Conservation (phyloP, 2,113 vertebrate species). For the Carollia perspicillata region DNA sequence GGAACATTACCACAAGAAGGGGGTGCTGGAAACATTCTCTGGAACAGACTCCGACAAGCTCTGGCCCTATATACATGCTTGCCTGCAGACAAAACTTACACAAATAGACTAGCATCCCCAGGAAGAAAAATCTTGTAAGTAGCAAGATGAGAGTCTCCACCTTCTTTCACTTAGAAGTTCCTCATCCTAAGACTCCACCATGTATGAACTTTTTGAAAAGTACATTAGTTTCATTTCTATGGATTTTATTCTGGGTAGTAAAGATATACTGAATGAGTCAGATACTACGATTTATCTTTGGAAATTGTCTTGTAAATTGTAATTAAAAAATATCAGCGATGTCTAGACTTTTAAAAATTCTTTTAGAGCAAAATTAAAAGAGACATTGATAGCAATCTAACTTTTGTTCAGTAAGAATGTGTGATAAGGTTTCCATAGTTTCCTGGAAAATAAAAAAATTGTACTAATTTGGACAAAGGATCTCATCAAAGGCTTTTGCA, state of each 20-base stretch:
- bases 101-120: slow-evolving; percentile 61
- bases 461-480: background rate
- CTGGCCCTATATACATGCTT: slow-evolving; percentile 86
- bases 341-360: background rate
- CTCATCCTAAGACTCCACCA: background rate
- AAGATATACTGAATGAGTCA: background rate
- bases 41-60: slow-evolving; percentile 93
- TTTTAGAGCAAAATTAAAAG: slow-evolving; percentile 20
- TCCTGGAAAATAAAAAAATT: background rate
- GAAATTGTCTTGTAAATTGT: background rate
- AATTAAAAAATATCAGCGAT: background rate
- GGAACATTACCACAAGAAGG: slow-evolving; percentile 89
- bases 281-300: background rate
- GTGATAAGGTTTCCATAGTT: background rate
- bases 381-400: background rate
- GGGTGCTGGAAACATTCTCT: slow-evolving; percentile 86
- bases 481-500: background rate
- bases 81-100: slow-evolving; percentile 85
- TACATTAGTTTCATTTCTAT: background rate
- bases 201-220: background rate
- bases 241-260: background rate
- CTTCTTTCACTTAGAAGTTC: background rate
- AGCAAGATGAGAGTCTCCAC: background rate
- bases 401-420: background rate
- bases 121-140: slow-evolving; percentile 40